These are phyloP conservation scores for Stigmatopora nigra DNA, from an alignment of 2,113 vertebrate genomes.

Conservation along the genomic window DNA sequence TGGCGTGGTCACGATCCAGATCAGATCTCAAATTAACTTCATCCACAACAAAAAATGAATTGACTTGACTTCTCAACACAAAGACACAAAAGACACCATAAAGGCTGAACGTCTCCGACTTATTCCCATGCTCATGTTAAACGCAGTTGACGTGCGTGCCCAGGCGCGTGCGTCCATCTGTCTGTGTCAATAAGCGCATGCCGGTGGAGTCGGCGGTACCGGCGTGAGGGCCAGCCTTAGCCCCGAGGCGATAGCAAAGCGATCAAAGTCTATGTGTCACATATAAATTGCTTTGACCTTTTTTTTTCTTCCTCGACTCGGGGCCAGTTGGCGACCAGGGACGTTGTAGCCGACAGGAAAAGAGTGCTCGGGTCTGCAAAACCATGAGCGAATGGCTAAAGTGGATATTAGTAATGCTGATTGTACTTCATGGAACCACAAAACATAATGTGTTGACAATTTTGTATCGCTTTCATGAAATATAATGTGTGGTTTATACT, in stretches of 20 bases:
- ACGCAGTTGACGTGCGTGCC: conserved; percentile 9
- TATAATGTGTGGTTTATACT: too few species aligned
- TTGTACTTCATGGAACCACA: conserved; percentile 61
- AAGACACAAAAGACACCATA: conserved; percentile 32
- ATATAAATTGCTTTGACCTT: conserved; percentile 80
- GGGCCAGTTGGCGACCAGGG: conserved; percentile 67
- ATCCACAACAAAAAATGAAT: not conserved
- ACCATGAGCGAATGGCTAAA: conserved; percentile 53
- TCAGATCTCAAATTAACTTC: not conserved
- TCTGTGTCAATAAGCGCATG: conserved; percentile 7
- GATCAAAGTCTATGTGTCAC: conserved; percentile 75
- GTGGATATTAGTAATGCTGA: conserved; percentile 61
- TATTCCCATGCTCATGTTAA: conserved; percentile 40
- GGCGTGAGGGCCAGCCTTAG: conserved; percentile 54
- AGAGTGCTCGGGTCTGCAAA: conserved; percentile 71
- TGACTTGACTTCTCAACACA: not conserved
- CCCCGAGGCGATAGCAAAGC: conserved; percentile 73
- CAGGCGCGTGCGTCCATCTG: conserved; percentile 5
- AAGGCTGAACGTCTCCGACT: conserved; percentile 28
- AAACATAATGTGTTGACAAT: conserved; percentile 38
- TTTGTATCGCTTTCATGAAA: not conserved
- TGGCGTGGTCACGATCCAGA: too few species aligned
- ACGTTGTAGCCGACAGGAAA: conserved; percentile 69
- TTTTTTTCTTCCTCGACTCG: conserved; percentile 48
- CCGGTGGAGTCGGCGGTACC: conserved; percentile 3